These are phyloP conservation scores for Acrocephalus kingi DNA, from an alignment of 2,113 vertebrate species.

Conservation along the genomic window DNA sequence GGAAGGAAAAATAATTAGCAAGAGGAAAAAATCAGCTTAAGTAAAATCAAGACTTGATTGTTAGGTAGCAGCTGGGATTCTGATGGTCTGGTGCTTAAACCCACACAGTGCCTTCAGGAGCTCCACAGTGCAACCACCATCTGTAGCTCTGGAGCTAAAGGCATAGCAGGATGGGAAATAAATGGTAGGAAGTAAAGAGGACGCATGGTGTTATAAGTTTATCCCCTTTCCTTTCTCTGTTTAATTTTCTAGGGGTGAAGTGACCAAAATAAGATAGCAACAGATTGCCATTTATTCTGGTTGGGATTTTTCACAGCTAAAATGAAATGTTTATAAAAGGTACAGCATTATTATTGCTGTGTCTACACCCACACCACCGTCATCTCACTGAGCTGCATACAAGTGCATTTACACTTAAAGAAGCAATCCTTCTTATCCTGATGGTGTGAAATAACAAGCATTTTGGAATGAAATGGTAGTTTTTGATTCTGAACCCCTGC, in stretches of 20 bases:
- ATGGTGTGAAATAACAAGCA: background rate
- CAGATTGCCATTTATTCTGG: background rate
- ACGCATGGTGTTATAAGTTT: background rate
- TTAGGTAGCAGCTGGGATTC: conserved; percentile 21
- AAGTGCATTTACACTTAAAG: background rate
- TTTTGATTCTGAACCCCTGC: background rate
- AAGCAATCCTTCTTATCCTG: background rate
- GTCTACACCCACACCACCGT: background rate
- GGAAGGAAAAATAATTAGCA: background rate
- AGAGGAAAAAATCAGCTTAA: background rate
- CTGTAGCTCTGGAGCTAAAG: background rate
- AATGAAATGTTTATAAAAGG: background rate
- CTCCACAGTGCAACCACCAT: background rate
- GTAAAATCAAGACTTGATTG: background rate
- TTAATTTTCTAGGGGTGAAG: background rate
- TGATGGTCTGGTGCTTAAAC: background rate
- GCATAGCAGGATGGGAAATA: background rate
- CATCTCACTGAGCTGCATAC: background rate
- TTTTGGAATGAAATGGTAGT: background rate
- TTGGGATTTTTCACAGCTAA: background rate
- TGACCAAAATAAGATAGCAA: background rate
- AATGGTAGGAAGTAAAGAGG: background rate
- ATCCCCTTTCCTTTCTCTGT: background rate
- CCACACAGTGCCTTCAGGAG: background rate
- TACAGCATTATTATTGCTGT: background rate